Base-by-base conservation (phyloP, 2,797 vertebrate genomes). In the Acrocephalus scirpaceus region DNA sequence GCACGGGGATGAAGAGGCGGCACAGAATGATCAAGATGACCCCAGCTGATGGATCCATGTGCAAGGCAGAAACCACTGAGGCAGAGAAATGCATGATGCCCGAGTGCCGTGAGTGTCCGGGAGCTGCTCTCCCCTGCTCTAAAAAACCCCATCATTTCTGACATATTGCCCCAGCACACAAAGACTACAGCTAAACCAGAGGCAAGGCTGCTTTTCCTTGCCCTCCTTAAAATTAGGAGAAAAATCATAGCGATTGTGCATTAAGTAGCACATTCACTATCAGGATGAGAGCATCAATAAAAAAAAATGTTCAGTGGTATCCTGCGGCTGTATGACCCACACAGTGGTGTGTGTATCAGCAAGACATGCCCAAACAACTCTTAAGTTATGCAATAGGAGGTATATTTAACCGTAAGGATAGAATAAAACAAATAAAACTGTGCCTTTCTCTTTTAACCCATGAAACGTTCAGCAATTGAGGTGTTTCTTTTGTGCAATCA, bases 41-140 rank as follows among this genome's bases (percentile, higher is more conserved):
- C 80, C 99, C 99, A 0, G 98, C 98, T 2, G 99, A 99, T 25
- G 99, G 99, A 74, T 99, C 99, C 74, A 97, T 99, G 98, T 99
- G 99, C 96, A 99, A 98, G 62, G 98, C 99, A 3, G 99, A 99
- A 80, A 99, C 99, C 47, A 97, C 98, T 4, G 98, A 99, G 96
- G 98, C 98, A 34, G 99, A 99, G 96, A 99, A 99, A 86, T 99
- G 99, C 98, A 99, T 99, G 99, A 99, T 99, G 99, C 99, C 99
- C 1, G 99, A 99, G 94, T 99, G 99, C 94, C 99, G 99, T 99
- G 97, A 99, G 99, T 99, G 91, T 32, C 77, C 2, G 0, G 8
- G 48, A 27, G 38, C 34, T 71, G 36, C n/a, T 48, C 76, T 54
- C 10, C 18, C 76, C 38, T 47, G 13, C 23, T 44, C 4, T 5